A percentile compares a stretch with the other conserved stretches of the same genome.
These are phyloP conservation scores for Pogonus chalceus DNA, from an alignment of 1,140 invertebrate species.

Conservation along the genomic window DNA sequence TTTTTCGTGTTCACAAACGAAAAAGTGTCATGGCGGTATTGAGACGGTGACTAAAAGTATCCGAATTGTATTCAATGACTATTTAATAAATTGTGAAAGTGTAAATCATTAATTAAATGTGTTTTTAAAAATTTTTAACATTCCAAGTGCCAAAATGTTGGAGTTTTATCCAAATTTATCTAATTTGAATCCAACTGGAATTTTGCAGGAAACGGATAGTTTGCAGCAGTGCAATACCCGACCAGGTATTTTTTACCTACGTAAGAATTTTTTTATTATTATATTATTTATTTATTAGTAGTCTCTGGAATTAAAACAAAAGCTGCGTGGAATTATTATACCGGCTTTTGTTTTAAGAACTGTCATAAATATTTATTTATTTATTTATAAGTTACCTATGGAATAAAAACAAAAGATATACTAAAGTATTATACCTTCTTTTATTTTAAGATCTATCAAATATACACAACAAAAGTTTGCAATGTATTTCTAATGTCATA, in stretches of 20 bases:
- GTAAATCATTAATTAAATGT: not conserved
- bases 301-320: no score
- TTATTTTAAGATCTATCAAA: no score
- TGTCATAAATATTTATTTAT: no score
- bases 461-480: no score
- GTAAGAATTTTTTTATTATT: constrained; percentile 8
- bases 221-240: constrained; percentile 38
- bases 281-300: no score
- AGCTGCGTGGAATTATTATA: no score
- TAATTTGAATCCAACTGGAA: constrained; percentile 34
- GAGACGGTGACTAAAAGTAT: not conserved
- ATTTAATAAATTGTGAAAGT: not conserved
- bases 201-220: constrained; percentile 39
- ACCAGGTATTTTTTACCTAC: constrained; percentile 38
- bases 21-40: constrained; percentile 1
- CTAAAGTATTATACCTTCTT: no score
- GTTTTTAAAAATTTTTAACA: not conserved
- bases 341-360: no score
- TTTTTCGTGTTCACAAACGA: not conserved
- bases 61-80: not conserved
- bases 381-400: no score
- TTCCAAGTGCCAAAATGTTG: constrained; percentile 26
- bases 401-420: no score
- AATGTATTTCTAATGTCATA: no score
- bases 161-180: constrained; percentile 36